A percentile compares a stretch with the other conserved stretches of the same genome.
These are phyloP conservation scores for Chanos chanos DNA, from an alignment of 2,797 vertebrate genomes.

Conservation along the genomic window DNA sequence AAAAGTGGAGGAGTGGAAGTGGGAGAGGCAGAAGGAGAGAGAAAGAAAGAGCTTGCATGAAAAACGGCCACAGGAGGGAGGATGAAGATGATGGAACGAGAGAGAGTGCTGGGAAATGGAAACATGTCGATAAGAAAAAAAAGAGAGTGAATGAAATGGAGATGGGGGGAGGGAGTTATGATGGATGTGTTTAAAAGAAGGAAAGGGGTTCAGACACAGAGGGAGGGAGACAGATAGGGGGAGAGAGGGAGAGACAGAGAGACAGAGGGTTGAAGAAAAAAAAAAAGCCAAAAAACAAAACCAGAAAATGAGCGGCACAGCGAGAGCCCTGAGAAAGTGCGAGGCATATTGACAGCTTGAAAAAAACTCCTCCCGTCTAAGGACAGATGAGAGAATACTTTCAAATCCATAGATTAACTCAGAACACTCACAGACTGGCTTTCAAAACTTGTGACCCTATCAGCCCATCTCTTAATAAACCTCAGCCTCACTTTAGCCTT, in stretches of 20 bases:
- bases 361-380: constrained; percentile 9
- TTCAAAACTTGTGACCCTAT: constrained; percentile 11
- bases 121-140: constrained; percentile 75
- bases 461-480: constrained; percentile 15
- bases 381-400: background rate
- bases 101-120: constrained; percentile 72
- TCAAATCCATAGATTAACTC: constrained; percentile 16
- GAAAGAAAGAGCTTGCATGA: constrained; percentile 55
- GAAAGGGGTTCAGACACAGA: constrained; percentile 4
- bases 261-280: constrained; percentile 1
- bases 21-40: constrained; percentile 48
- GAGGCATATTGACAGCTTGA: constrained; percentile 15
- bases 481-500: constrained; percentile 9
- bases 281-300: constrained; percentile 38
- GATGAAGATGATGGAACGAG: constrained; percentile 72
- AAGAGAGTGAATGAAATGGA: constrained; percentile 65
- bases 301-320: constrained; percentile 23
- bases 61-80: constrained; percentile 53
- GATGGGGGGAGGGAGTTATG: constrained; percentile 65
- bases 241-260: constrained; percentile 4
- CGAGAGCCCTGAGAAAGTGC: constrained; percentile 24
- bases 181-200: constrained; percentile 61
- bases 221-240: constrained; percentile 35
- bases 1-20: constrained; percentile 53
- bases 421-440: background rate